Evolutionary conservation across 2,797 vertebrate genomes (phyloP), one percentile per base, ranked within the genome.

Genomic region (Pterois miles): DNA sequence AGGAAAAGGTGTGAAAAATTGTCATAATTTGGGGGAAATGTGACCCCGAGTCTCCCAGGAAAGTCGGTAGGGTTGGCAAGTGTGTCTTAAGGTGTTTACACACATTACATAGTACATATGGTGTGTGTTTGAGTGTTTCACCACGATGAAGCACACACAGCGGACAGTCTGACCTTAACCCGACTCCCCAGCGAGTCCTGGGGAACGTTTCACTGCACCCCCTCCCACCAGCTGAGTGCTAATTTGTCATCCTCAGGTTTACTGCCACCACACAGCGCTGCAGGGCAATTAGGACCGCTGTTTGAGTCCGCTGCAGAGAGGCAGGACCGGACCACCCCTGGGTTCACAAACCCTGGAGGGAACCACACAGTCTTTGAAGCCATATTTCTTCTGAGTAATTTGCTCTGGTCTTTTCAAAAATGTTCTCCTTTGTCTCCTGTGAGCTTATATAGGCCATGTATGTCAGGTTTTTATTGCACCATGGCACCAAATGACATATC

Each of bases 211-310:
- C 77, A 7, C 34, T 52, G 23, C 38, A n/a, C n/a, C n/a, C n/a
- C n/a, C n/a, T n/a, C n/a, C 13, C 75, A 66, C 76, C 89, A 78
- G 71, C 87, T 86, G 86, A 83, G 89, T 14, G 73, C 59, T 92
- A 91, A 92, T 92, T 92, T 91, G 71, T 92, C 88, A 88, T 76
- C 71, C 6, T 77, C 77, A 78, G 79, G 78, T 89, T 81, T 70
- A 65, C 83, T 90, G 84, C 66, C 71, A 76, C 64, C 78, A 65
- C 78, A 75, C 71, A 48, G 75, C 62, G 11, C 83, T 59, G 66
- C 33, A n/a, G 84, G 82, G 80, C 72, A 85, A 86, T 91, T 87
- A 82, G 85, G 71, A 34, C 65, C 82, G 27, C 80, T 43, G 85
- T 81, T 71, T 83, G 87, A 63, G 67, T 27, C 68, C 25, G 40